Evolutionary conservation across 2,888 invertebrate genomes (phyloP).

Genomic region (Quadroppia sp.): DNA sequence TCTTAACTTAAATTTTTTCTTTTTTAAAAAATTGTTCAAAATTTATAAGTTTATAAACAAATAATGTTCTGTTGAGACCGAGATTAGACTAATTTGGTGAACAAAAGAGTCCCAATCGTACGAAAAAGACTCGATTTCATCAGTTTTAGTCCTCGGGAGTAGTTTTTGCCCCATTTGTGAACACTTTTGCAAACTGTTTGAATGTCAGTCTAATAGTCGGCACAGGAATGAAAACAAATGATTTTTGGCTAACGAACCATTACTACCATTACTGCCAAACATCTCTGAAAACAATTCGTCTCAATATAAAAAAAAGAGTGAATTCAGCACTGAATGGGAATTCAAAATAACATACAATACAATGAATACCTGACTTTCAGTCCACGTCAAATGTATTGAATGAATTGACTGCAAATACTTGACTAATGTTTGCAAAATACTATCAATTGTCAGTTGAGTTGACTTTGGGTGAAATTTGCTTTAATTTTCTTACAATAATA

Average conservation of each 20-base stretch:
- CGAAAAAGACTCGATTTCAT: no score
- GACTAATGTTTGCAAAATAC: background rate
- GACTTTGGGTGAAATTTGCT: background rate
- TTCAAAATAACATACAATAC: background rate
- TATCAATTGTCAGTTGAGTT: background rate
- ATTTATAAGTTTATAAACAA: no score
- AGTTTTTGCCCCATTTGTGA: no score
- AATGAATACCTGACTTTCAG: background rate
- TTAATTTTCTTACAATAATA: background rate
- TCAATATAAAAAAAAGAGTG: constrained; percentile 8
- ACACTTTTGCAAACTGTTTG: no score
- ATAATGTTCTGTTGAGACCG: no score
- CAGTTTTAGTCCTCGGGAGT: no score
- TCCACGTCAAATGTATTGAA: background rate
- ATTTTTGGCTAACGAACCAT: background rate
- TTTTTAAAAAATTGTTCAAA: no score
- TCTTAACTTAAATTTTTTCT: no score
- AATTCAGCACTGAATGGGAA: background rate
- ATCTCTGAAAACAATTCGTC: constrained; percentile 10
- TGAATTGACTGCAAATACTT: background rate
- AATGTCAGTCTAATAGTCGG: background rate
- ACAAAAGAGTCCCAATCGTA: no score
- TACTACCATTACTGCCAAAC: no score
- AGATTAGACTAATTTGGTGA: no score
- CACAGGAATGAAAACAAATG: constrained; percentile 7